Base-by-base conservation (phyloP, 2,797 vertebrate genomes). In the Phyllotis vaccarum region DNA sequence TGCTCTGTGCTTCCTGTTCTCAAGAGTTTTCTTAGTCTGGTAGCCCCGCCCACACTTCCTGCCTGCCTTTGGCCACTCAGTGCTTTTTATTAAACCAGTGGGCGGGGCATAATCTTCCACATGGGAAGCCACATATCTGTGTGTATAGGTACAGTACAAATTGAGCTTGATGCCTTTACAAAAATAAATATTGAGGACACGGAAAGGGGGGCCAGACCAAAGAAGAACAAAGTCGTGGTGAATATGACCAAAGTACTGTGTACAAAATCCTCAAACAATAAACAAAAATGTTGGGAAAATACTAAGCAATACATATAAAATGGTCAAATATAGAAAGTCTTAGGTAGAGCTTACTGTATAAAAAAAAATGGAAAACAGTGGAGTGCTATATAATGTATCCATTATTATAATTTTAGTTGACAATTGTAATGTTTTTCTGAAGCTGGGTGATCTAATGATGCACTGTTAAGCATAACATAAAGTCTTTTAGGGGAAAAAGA, bases 371-470 rank as follows among this genome's bases (percentile, higher is more conserved):
- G 6, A 6, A 64, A n/a, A 60, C 27, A 52, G 6, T 11, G 62
- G n/a, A 24, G 37, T 6, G 64, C 74, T 81, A 27, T 54, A 40
- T 68, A 74, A 60, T 89, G n/a, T 70, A 92, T 62, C 34, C 11
- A 70, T 64, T 54, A 56, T 94, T 80, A 54, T 89, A 81, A 95
- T 85, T 85, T 8, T 52, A 40, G 56, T 24, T 46, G 46, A 82
- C 86, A 78, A 37, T 40, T 52, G 3, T 19, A 12, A 54, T 87
- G 22, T 43, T 66, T 94, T 87, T 72, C 46, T 54, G 29, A 56
- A 85, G 60, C 58, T 54, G 72, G 34, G 82, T 75, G 75, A 81
- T 83, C 9, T 54, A 40, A 72, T 72, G 40, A 49, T 24, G 72
- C 52, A 64, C 6, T 49, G 5, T 80, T 9, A 88, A 54, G 24